Base-by-base conservation (phyloP, 2,888 invertebrate genomes). In the Epiblema foenella region DNA sequence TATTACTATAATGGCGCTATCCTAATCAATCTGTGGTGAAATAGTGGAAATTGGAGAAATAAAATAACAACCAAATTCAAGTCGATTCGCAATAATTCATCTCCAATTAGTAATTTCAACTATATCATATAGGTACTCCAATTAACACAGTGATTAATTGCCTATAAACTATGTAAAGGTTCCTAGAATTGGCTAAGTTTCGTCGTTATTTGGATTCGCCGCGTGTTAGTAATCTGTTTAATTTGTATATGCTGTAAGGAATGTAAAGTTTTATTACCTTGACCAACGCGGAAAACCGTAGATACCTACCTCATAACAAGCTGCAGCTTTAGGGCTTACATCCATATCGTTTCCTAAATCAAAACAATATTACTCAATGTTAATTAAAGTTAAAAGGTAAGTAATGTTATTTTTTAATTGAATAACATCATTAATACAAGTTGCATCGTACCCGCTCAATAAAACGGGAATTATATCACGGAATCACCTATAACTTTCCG, bases 401-500 rank as follows among this genome's bases (percentile, higher is more conserved):
- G 20, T 42, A n/a, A 68, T 46, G 54, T 69, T 18, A 54, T 52
- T 42, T 65, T 65, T 62, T 51, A 67, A 71, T 67, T 67, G 67
- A 67, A 71, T 67, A 51, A 62, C 62, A 57, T 67, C 56, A 57
- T 62, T 71, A 62, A 67, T 56, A 62, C 56, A 37, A 69, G 57
- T 37, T 39, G n/a, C 65, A n/a, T 24, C 52, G 54, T 54, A 20
- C 17, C 51, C 63, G 56, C 39, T 59, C 69, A 69, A 72, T 72
- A 66, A 74, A 66, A 69, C 66, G 51, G 49, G 54, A 72, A 72
- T 71, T 66, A 67, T 62, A 49, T 64, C 62, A 37, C 58, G 62
- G 54, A 67, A 63, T 49, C 49, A 67, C 69, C 72, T 58, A 71
- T 74, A 74, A 72, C 69, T 69, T 74, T 62, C 59, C 24, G 46